Evolutionary conservation across 2,888 invertebrate species (phyloP).

Genomic region (Taphrorychus bicolor): DNA sequence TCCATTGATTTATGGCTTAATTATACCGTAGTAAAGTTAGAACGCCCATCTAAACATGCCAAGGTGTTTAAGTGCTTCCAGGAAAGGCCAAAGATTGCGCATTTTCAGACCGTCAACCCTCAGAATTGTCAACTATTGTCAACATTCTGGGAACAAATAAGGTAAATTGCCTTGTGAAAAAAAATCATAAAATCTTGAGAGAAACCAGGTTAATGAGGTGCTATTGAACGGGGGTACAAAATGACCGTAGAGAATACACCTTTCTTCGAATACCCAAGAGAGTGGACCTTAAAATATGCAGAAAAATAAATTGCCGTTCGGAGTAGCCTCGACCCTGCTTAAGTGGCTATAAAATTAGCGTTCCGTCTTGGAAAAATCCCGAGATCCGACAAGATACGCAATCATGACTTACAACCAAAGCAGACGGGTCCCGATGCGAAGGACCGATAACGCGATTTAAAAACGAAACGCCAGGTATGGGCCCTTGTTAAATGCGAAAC

Average conservation of each 20-base stretch:
- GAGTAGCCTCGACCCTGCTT: background rate
- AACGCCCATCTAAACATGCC: background rate
- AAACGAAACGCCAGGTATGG: constrained; percentile 32
- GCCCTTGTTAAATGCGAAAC: constrained; percentile 39
- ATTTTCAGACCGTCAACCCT: background rate
- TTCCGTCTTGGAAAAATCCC: background rate
- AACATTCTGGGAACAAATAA: background rate
- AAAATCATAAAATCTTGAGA: no score
- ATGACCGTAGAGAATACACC: background rate
- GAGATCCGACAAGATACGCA: background rate
- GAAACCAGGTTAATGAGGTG: no score
- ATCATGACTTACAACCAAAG: background rate
- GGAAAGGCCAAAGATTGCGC: background rate
- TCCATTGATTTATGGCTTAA: background rate
- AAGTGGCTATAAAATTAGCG: background rate
- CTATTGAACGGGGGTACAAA: background rate
- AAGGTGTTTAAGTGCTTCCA: background rate
- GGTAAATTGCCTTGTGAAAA: no score
- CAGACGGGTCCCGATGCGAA: constrained; percentile 8
- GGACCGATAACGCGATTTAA: constrained; percentile 18
- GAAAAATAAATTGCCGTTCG: background rate
- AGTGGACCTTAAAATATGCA: background rate
- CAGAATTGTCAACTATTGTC: background rate
- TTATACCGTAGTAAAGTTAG: background rate
- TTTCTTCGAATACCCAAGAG: background rate